These are phyloP conservation scores for Lobophora halterata DNA, from an alignment of 2,888 invertebrate species.

Conservation along the genomic window DNA sequence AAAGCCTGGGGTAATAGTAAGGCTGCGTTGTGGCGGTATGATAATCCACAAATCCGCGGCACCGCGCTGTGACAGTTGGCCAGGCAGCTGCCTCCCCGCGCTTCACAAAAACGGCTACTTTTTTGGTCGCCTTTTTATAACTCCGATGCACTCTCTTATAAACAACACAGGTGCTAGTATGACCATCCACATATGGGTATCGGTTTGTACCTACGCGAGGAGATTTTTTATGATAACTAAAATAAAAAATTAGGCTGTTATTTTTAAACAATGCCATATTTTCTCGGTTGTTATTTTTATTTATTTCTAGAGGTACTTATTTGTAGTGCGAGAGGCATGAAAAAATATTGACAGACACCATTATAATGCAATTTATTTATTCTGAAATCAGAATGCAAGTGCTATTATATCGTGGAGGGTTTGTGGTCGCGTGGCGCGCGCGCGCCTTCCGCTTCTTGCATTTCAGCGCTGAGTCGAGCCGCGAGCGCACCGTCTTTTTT, in stretches of 20 bases:
- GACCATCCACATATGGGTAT: slow-evolving; percentile 77
- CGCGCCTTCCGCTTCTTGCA: slow-evolving; percentile 38
- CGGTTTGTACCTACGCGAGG: slow-evolving; percentile 56
- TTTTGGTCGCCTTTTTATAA: slow-evolving; percentile 75
- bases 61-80: slow-evolving; percentile 72
- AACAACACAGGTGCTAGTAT: slow-evolving; percentile 79
- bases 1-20: too few species aligned
- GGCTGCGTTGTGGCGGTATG: slow-evolving; percentile 34
- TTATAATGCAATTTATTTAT: not conserved
- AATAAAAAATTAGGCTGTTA: slow-evolving; percentile 41
- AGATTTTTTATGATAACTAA: slow-evolving; percentile 59
- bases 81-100: slow-evolving; percentile 73
- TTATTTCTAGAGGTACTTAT: too few species aligned
- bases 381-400: slow-evolving; percentile 4
- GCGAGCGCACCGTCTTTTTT: slow-evolving; percentile 11
- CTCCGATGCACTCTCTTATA: slow-evolving; percentile 74
- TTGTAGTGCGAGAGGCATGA: not conserved
- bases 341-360: not conserved
- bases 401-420: slow-evolving; percentile 10
- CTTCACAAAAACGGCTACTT: slow-evolving; percentile 76
- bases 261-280: slow-evolving; percentile 25
- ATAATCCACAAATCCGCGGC: slow-evolving; percentile 70
- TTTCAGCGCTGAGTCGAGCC: slow-evolving; percentile 30
- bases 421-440: slow-evolving; percentile 45
- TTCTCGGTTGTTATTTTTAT: slow-evolving; percentile 15